Evolutionary conservation across 1,140 invertebrate genomes (phyloP), one percentile per base, ranked within the genome.

Genomic region (Megathymus violae): DNA sequence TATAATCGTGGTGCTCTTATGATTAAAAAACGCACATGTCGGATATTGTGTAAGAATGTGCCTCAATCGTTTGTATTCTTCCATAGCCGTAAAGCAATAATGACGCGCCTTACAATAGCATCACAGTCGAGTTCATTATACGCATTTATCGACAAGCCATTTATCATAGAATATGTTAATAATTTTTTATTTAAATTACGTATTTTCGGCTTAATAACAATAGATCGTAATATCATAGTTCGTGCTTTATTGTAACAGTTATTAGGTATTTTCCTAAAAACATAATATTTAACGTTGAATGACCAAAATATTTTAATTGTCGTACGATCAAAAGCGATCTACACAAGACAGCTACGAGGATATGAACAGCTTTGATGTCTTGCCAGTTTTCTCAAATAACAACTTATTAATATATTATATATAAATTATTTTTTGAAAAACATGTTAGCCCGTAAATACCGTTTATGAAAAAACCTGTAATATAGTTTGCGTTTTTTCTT

Each of bases 1-100:
- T 44, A 46, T 58, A 46, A 46, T 31, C 19, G 22, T 58, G 54
- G 54, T 58, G 54, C 54, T 58, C 54, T 58, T 58, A 58, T 58
- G 40, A 46, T 58, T 34, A 58, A 27, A 41, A 38, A 56, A 56
- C 54, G 54, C 54, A 58, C 54, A 58, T 34, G 41, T 44, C 41
- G 38, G 17, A 11, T 16, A 44, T 25, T 58, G 52, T 58, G 52
- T 34, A 25, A 58, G 7, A 17, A 58, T 58, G 52, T 58, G 52
- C 52, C 52, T 58, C 52, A 44, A 56, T 44, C 40, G 52, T 43
- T 44, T 43, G 25, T 58, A 44, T 44, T 58, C 51, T 58, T 58
- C 52, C 52, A 58, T 44, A 44, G 15, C 40, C 43, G n/a, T 58
- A 58, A n/a, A n/a, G 52, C 52, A 58, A 58, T 44, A 58, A 58